Evolutionary conservation across 2,113 vertebrate species (phyloP).

Genomic region (sheep (Ovis aries)): DNA sequence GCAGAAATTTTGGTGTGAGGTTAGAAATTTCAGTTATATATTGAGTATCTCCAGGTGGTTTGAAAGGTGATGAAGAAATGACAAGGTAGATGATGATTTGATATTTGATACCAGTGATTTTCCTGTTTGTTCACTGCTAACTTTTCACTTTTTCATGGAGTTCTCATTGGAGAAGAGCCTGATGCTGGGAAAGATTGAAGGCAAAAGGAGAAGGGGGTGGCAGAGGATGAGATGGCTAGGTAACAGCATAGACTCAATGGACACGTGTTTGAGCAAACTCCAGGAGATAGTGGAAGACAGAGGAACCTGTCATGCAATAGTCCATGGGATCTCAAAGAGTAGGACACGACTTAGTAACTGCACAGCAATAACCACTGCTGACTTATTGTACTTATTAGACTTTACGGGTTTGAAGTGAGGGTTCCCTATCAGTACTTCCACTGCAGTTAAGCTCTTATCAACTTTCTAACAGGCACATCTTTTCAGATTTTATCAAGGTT

Average conservation of each 20-base stretch:
- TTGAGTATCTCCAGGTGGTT: not conserved
- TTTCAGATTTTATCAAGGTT: not conserved
- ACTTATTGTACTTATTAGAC: not conserved
- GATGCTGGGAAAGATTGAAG: not conserved
- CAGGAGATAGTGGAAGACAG: not conserved
- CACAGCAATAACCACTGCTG: not conserved
- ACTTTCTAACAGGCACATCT: not conserved
- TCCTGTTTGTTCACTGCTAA: not conserved
- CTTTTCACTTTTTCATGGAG: not conserved
- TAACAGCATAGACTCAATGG: not conserved
- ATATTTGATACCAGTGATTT: not conserved
- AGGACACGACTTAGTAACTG: not conserved
- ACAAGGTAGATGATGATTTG: not conserved
- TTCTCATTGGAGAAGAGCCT: not conserved
- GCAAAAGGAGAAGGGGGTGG: not conserved
- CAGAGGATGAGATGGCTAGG: not conserved
- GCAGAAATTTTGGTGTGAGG: not conserved
- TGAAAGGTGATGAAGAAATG: not conserved
- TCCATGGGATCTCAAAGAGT: not conserved
- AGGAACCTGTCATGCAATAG: not conserved
- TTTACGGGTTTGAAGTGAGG: not conserved
- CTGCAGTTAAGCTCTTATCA: not conserved
- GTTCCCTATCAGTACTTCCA: not conserved
- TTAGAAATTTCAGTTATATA: constrained; percentile 1
- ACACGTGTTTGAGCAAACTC: not conserved